Evolutionary conservation across 2,797 vertebrate genomes (phyloP).

Genomic region (Rhabdomys pumilio): DNA sequence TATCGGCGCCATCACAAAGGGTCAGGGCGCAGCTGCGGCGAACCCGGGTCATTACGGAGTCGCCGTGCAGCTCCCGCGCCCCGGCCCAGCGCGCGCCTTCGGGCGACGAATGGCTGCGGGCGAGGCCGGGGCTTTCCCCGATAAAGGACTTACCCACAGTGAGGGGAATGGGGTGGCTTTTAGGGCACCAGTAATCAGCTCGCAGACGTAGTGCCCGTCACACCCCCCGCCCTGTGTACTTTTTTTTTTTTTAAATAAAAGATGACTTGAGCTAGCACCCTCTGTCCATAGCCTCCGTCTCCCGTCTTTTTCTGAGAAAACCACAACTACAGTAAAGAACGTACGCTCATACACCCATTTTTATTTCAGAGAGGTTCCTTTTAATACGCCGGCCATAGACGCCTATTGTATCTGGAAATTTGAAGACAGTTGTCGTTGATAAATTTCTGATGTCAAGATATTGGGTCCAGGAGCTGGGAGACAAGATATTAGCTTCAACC

Average conservation of each 20-base stretch:
- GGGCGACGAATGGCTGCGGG: conserved; percentile 96
- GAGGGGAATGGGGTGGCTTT: conserved; percentile 92
- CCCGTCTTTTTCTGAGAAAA: conserved; percentile 68
- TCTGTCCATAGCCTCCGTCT: conserved; percentile 74
- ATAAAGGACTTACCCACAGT: conserved; percentile 98
- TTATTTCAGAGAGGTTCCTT: conserved; percentile 51
- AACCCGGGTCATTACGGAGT: conserved; percentile 97
- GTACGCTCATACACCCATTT: neutral
- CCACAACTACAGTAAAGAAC: neutral
- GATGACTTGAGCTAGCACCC: conserved; percentile 56
- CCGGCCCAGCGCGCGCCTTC: conserved; percentile 93
- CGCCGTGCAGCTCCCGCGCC: conserved; percentile 94
- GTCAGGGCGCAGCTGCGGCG: conserved; percentile 98
- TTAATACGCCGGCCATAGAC: conserved; percentile 75
- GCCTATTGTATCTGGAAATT: conserved; percentile 82
- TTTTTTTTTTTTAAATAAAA: conserved; percentile 74
- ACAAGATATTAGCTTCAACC: conserved; percentile 90
- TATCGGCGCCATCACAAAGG: conserved; percentile 98
- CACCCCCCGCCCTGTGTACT: conserved; percentile 72
- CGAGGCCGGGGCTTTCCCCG: conserved; percentile 97
- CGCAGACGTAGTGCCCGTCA: conserved; percentile 90
- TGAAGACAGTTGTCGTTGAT: conserved; percentile 88
- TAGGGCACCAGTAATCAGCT: conserved; percentile 94
- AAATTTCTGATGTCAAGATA: conserved; percentile 89
- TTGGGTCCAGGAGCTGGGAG: conserved; percentile 88